These are phyloP conservation scores for Athalia circularis DNA, from an alignment of 2,888 invertebrate genomes.

Conservation along the genomic window DNA sequence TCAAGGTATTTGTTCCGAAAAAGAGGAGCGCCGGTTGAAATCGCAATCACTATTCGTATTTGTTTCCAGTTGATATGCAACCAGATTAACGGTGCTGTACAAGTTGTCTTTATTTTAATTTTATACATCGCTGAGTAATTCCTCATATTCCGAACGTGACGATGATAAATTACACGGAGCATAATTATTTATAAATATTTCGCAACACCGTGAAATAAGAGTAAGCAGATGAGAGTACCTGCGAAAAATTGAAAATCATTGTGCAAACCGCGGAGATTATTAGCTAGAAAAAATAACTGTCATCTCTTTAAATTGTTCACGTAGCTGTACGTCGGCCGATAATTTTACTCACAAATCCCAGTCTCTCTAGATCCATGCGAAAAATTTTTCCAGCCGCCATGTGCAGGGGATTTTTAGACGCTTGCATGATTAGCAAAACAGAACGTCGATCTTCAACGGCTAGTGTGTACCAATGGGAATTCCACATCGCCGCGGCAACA, in stretches of 20 bases:
- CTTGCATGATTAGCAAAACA: constrained; percentile 27
- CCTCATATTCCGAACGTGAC: not conserved
- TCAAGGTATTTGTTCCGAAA: constrained; percentile 12
- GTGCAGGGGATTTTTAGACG: constrained; percentile 16
- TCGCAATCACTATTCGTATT: not conserved
- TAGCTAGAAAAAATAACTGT: not conserved
- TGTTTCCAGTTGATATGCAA: constrained; percentile 25
- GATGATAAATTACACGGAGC: not conserved
- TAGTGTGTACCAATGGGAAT: constrained; percentile 10
- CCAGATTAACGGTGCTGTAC: not conserved
- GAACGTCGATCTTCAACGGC: not conserved
- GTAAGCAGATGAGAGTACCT: constrained; percentile 23
- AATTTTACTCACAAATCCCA: constrained; percentile 13
- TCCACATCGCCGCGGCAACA: constrained; percentile 22
- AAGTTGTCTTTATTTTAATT: constrained; percentile 2
- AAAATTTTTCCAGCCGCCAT: constrained; percentile 17
- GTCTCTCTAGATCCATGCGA: constrained; percentile 25
- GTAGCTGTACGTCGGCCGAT: no score
- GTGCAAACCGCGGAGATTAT: not conserved
- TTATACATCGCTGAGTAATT: not conserved
- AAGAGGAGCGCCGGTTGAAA: not conserved
- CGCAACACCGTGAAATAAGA: constrained; percentile 28
- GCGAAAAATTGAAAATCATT: not conserved
- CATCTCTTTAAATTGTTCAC: no score
- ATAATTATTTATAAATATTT: not conserved